Evolutionary conservation across 1,140 invertebrate species (phyloP), one percentile per base, ranked within the genome.

Genomic region (Drosophila sechellia): DNA sequence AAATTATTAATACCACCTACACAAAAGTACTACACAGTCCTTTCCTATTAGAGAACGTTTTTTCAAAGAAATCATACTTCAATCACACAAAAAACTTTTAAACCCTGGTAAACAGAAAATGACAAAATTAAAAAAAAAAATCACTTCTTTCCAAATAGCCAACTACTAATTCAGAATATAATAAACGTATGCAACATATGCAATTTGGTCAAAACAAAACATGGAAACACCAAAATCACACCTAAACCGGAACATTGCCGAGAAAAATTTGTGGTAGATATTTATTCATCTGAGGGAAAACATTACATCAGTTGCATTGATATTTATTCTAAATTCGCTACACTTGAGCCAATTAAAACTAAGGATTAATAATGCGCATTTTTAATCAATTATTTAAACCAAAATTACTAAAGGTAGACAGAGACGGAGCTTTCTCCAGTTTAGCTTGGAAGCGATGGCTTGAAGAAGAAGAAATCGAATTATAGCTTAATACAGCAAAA

Each of bases 121-220:
- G 20, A 17, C 17, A 17, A 17, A 17, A 17, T 17, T 1, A 17
- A 17, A 17, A 17, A 17, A 17, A 17, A 17, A 17, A 17, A 17
- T 17, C 17, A 17, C 17, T 1, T 17, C 17, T 17, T 17, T 17
- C 17, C 17, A 22, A 22, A 22, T 22, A 22, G 20, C 20, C 20
- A 22, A 22, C 43, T 25, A 43, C 27, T 27, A 27, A 22, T 22
- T 22, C 20, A 22, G 1, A 42, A 56, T 42, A 31, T 43, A 56
- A 42, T 43, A 5, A 56, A 43, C 13, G 50, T 22, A 52, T 35
- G 15, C 20, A 40, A 15, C 35, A 54, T 40, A 54, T 40, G 46
- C 13, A 27, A 48, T 48, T 31, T 31, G 11, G 25, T 25, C 31
- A 15, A 27, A 48, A 27, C 15, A 42, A 13, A 40, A 40, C 39